These are phyloP conservation scores for Microplitis mediator DNA, from an alignment of 1,140 invertebrate species.

Conservation along the genomic window DNA sequence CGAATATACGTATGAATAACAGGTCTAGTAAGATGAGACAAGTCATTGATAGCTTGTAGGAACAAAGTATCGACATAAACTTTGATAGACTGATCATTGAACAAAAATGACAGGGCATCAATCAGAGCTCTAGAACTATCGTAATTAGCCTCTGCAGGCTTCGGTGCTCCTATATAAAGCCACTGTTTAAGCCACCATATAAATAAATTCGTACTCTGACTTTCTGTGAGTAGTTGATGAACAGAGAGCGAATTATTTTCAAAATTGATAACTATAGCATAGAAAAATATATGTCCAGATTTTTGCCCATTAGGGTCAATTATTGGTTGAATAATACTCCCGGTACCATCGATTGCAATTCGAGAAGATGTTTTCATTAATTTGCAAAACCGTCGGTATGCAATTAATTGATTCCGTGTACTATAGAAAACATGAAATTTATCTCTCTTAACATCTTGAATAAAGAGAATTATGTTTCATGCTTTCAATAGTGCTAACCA, in stretches of 20 bases:
- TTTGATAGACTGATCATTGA: conserved; percentile 18
- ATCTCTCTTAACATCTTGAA: background rate
- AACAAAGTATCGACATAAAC: conserved; percentile 6
- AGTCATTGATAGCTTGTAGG: background rate
- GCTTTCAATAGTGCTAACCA: background rate
- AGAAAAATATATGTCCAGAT: conserved; percentile 26
- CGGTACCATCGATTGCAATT: conserved; percentile 15
- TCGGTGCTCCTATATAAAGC: background rate
- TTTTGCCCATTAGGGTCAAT: background rate
- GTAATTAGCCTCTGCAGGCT: conserved; percentile 16
- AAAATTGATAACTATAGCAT: conserved; percentile 21
- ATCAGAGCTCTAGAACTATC: conserved; percentile 24
- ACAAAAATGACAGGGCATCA: conserved; percentile 5
- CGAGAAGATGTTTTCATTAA: background rate
- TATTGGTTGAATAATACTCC: background rate
- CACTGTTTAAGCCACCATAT: conserved; percentile 8
- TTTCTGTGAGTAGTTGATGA: conserved; percentile 21
- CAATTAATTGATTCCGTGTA: background rate
- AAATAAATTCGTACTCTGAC: conserved; percentile 11
- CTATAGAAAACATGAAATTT: background rate
- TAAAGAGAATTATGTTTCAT: background rate
- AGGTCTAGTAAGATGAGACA: background rate
- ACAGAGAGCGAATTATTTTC: conserved; percentile 1
- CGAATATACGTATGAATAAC: background rate
- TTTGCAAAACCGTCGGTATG: background rate